Evolutionary conservation across 2,888 invertebrate species (phyloP).

Genomic region (Lysandra bellargus): DNA sequence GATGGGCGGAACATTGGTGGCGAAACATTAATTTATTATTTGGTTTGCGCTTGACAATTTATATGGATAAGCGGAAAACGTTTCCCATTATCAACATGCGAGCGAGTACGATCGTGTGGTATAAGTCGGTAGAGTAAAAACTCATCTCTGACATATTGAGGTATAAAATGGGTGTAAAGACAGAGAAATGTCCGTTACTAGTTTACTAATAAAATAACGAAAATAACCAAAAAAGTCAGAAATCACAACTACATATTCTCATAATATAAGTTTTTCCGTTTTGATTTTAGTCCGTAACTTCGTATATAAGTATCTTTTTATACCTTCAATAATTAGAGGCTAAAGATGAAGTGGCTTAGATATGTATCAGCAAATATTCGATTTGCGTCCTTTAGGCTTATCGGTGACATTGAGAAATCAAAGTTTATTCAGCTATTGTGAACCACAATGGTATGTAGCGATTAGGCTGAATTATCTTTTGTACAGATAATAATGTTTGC

Average conservation of each 20-base stretch:
- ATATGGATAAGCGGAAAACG: not conserved
- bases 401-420: slow-evolving; percentile 30
- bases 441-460: slow-evolving; percentile 33
- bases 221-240: no score
- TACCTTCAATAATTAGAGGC: not conserved
- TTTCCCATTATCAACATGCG: slow-evolving; percentile 23
- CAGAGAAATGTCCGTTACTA: no score
- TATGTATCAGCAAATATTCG: not conserved
- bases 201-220: no score
- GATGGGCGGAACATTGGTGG: slow-evolving; percentile 69
- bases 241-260: no score
- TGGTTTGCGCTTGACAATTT: slow-evolving; percentile 57
- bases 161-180: no score
- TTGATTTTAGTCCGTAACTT: no score
- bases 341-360: not conserved
- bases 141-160: no score
- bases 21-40: slow-evolving; percentile 55
- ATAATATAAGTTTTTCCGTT: no score
- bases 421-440: slow-evolving; percentile 27
- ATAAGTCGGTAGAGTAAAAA: not conserved
- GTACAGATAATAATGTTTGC: slow-evolving; percentile 50
- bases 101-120: not conserved
- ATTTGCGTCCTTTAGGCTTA: slow-evolving; percentile 1
- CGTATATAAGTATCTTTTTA: no score
- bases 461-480: slow-evolving; percentile 48